phyloP scores from a whole-genome alignment of 2,888 invertebrate genomes.

The Drosophila meridionalis region DNA sequence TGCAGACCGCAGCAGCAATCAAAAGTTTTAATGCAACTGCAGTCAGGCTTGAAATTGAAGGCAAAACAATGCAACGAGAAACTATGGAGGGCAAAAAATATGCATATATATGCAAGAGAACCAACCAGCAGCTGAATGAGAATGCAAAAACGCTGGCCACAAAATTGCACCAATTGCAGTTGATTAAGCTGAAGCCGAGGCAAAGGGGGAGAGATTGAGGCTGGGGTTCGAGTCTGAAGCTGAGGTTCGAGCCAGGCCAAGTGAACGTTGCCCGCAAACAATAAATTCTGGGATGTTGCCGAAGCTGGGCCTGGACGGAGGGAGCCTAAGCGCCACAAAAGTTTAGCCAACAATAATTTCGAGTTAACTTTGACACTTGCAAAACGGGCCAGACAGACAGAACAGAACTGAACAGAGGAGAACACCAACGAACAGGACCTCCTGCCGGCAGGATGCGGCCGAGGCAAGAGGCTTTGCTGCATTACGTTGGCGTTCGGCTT shows the following conservation, averaged over 20 bases:
- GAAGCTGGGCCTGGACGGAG: slow-evolving; percentile 9
- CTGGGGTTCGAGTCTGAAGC: not conserved
- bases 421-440: slow-evolving; percentile 30
- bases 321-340: slow-evolving; percentile 75
- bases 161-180: slow-evolving; percentile 77
- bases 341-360: slow-evolving; percentile 82
- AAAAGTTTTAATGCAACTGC: slow-evolving; percentile 76
- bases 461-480: slow-evolving; percentile 19
- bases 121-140: slow-evolving; percentile 45
- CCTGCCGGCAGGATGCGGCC: slow-evolving; percentile 34
- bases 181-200: slow-evolving; percentile 66
- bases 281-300: slow-evolving; percentile 52
- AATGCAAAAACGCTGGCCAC: slow-evolving; percentile 69
- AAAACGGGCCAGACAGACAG: slow-evolving; percentile 63
- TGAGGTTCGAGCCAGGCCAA: slow-evolving; percentile 5
- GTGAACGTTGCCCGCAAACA: slow-evolving; percentile 61
- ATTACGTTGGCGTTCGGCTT: slow-evolving; percentile 53
- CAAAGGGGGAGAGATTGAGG: slow-evolving; percentile 18
- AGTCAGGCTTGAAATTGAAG: slow-evolving; percentile 71
- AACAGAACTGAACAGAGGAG: slow-evolving; percentile 9
- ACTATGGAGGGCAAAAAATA: slow-evolving; percentile 29
- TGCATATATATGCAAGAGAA: slow-evolving; percentile 5
- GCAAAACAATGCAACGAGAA: slow-evolving; percentile 57
- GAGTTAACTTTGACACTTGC: slow-evolving; percentile 82
- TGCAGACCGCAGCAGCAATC: slow-evolving; percentile 65